Conservation (phyloP, 2,797 vertebrate genomes). For the Sebastes taczanowskii region DNA sequence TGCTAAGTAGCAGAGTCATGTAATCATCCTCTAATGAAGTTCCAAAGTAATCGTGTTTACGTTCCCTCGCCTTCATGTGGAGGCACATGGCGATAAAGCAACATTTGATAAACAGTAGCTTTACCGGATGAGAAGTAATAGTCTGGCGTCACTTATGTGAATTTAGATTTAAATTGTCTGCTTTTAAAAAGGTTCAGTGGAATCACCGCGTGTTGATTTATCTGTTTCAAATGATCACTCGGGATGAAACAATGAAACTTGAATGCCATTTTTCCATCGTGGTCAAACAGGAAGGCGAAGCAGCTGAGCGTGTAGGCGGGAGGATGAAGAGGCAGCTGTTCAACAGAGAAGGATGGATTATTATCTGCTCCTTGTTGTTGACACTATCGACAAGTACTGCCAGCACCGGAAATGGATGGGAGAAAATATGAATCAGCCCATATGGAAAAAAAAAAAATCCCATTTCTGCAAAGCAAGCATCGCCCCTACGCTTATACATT, state of each 20-base stretch:
- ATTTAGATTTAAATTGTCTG: constrained; percentile 13
- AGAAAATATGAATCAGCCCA: constrained; percentile 50
- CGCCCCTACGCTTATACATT: neutral
- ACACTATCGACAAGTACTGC: constrained; percentile 39
- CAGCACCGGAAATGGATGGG: constrained; percentile 7
- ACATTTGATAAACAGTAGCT: neutral
- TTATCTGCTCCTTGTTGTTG: constrained; percentile 53
- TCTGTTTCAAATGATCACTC: constrained; percentile 28
- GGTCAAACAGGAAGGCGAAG: constrained; percentile 57
- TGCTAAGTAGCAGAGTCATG: neutral
- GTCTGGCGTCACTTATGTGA: neutral
- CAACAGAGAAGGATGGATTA: constrained; percentile 46
- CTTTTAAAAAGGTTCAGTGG: constrained; percentile 28
- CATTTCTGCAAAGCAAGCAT: neutral
- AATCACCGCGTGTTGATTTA: constrained; percentile 24
- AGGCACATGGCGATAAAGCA: neutral
- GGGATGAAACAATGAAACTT: constrained; percentile 31
- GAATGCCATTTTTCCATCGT: constrained; percentile 25
- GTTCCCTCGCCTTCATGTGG: neutral
- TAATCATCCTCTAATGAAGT: constrained; percentile 13
- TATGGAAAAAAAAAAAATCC: neutral
- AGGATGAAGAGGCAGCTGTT: constrained; percentile 68
- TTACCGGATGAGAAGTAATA: neutral
- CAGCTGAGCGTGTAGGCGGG: constrained; percentile 66
- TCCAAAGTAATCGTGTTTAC: constrained; percentile 16